Evolutionary conservation across 2,888 invertebrate species (phyloP), one percentile per base, ranked within the genome.

Genomic region (Dicyrtomina minuta): DNA sequence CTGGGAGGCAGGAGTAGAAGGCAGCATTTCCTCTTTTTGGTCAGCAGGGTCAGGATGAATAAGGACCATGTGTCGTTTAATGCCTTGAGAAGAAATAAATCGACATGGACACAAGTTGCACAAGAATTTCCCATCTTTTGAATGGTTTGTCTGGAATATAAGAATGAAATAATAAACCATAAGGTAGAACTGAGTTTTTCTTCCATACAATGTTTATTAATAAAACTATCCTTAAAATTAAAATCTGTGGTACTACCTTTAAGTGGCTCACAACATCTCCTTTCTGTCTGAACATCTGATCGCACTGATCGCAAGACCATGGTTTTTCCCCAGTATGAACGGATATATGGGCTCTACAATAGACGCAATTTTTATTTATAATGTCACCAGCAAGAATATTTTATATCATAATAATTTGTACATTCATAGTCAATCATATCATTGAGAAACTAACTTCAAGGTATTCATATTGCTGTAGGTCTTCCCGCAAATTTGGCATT

Each of bases 201-300:
- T n/a, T n/a, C n/a, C n/a, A n/a, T n/a, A n/a, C n/a, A n/a, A n/a
- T n/a, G n/a, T n/a, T n/a, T n/a, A n/a, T n/a, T n/a, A n/a, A n/a
- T n/a, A n/a, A n/a, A n/a, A n/a, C n/a, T n/a, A n/a, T n/a, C n/a
- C n/a, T n/a, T n/a, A n/a, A n/a, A n/a, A n/a, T n/a, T n/a, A n/a
- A n/a, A n/a, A n/a, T n/a, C n/a, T n/a, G n/a, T n/a, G n/a, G n/a
- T n/a, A n/a, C 2, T 58, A 68, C 68, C 61, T 55, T 68, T 53
- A 60, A 60, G 43, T 68, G 68, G 17, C 68, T 68, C 1, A 60
- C 68, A 24, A 68, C 41, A 24, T 68, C 68, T 13, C 68, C 68
- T 60, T 60, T 68, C 33, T 61, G 68, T 41, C 68, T 41, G 43
- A 68, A 68, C 8, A 15, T 44, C 20, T 49, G 51, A 3, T 53